Conservation (phyloP, 23 tunicate genomes). For the Styela clava region DNA sequence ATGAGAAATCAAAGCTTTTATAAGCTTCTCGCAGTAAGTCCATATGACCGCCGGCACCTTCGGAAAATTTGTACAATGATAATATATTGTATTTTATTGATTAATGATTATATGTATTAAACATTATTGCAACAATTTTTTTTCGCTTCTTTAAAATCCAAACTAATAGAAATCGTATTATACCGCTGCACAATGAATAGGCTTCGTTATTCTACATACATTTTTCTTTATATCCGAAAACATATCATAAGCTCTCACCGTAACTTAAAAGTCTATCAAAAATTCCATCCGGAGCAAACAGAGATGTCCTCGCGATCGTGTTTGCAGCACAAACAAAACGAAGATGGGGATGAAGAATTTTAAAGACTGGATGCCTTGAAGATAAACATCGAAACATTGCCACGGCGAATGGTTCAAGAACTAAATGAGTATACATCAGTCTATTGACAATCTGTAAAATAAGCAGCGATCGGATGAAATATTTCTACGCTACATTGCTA, state of each 20-base stretch:
- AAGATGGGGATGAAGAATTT: conserved; percentile 73
- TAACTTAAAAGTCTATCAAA: conserved; percentile 56
- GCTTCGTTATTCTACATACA: too few species aligned
- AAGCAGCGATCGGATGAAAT: not conserved
- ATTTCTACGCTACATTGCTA: not conserved
- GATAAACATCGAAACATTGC: conserved; percentile 72
- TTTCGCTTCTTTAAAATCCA: too few species aligned
- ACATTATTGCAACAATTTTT: too few species aligned
- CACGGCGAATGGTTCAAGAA: conserved; percentile 82
- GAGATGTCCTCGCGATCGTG: conserved; percentile 37
- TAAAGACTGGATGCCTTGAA: conserved; percentile 61
- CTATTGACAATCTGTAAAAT: conserved; percentile 57
- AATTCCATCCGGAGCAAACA: conserved; percentile 53
- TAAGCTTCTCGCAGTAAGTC: conserved; percentile 44
- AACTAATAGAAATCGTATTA: too few species aligned
- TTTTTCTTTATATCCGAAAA: too few species aligned
- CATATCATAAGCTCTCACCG: too few species aligned
- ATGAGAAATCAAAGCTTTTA: conserved; percentile 25
- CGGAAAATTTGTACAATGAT: too few species aligned
- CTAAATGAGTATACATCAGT: conserved; percentile 62
- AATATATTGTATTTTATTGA: too few species aligned
- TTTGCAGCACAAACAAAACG: conserved; percentile 67
- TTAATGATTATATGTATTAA: too few species aligned
- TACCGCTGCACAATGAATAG: too few species aligned
- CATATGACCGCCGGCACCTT: conserved; percentile 57